phyloP scores from a whole-genome alignment of 2,888 invertebrate genomes.

The Helobdella robusta region DNA sequence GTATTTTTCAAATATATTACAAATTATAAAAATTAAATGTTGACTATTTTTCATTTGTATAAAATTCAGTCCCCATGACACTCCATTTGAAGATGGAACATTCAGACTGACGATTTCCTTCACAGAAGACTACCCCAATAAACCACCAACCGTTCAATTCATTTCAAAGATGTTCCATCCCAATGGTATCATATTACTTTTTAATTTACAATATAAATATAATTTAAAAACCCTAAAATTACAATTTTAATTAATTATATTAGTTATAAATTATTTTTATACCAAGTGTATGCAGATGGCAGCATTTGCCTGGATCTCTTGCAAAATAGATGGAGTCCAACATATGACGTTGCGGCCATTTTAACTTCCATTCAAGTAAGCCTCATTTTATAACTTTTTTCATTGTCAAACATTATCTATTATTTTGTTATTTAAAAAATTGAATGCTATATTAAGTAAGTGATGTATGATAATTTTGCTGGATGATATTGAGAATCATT shows the following conservation, averaged over 20 bases:
- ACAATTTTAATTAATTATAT: too few relatives aligned
- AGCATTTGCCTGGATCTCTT: slow-evolving; percentile 98
- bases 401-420: neutral
- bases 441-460: too few relatives aligned
- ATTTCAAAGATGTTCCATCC: slow-evolving; percentile 99
- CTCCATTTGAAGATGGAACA: slow-evolving; percentile 90
- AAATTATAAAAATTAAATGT: too few relatives aligned
- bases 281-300: slow-evolving; percentile 86
- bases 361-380: slow-evolving; percentile 96
- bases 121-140: slow-evolving; percentile 99
- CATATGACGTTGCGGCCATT: slow-evolving; percentile 99
- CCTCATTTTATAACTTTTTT: neutral
- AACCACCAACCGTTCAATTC: slow-evolving; percentile 97
- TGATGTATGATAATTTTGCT: too few relatives aligned
- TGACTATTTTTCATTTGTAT: too few relatives aligned
- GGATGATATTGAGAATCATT: too few relatives aligned
- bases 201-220: neutral
- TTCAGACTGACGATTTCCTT: slow-evolving; percentile 99
- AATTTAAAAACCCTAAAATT: too few relatives aligned
- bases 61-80: slow-evolving; percentile 78
- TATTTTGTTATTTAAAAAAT: too few relatives aligned
- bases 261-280: neutral
- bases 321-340: slow-evolving; percentile 99
- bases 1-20: too few relatives aligned
- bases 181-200: slow-evolving; percentile 56